Evolutionary conservation across 2,888 invertebrate species (phyloP).

Genomic region (Laspeyria flexula): DNA sequence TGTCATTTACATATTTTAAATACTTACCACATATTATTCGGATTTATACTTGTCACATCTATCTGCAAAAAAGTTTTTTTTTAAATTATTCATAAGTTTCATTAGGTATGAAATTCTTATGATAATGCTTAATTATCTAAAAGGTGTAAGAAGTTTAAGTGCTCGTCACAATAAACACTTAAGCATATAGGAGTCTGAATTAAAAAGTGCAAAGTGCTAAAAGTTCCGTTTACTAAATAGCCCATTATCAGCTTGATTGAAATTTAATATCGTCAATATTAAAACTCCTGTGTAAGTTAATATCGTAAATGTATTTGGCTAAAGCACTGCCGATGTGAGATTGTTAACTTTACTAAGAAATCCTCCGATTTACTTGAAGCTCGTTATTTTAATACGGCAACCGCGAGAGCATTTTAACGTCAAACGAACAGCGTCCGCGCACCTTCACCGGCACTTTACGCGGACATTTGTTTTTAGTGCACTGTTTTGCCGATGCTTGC

Average conservation of each 20-base stretch:
- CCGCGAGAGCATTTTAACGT: constrained; percentile 50
- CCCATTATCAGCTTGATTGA: constrained; percentile 28
- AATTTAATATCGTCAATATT: constrained; percentile 40
- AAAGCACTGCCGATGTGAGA: constrained; percentile 46
- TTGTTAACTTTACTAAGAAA: constrained; percentile 56
- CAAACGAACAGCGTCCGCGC: constrained; percentile 54
- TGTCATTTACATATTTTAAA: too few species aligned
- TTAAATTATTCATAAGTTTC: too few species aligned
- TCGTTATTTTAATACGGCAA: constrained; percentile 56
- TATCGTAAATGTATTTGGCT: constrained; percentile 34
- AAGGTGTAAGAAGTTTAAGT: not conserved
- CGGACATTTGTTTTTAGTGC: constrained; percentile 58
- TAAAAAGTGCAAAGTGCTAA: not conserved
- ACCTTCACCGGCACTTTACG: constrained; percentile 48
- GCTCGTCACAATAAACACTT: not conserved
- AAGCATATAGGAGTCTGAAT: not conserved
- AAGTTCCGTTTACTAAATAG: constrained; percentile 17
- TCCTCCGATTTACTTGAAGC: constrained; percentile 45
- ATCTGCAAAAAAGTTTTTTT: too few species aligned
- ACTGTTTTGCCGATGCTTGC: constrained; percentile 37
- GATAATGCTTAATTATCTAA: not conserved
- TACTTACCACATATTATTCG: too few species aligned
- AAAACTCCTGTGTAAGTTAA: constrained; percentile 34
- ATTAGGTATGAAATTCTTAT: not conserved
- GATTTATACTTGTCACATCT: too few species aligned